Evolutionary conservation across 2,888 invertebrate genomes (phyloP), one percentile per base, ranked within the genome.

Genomic region (Clanis bilineata): DNA sequence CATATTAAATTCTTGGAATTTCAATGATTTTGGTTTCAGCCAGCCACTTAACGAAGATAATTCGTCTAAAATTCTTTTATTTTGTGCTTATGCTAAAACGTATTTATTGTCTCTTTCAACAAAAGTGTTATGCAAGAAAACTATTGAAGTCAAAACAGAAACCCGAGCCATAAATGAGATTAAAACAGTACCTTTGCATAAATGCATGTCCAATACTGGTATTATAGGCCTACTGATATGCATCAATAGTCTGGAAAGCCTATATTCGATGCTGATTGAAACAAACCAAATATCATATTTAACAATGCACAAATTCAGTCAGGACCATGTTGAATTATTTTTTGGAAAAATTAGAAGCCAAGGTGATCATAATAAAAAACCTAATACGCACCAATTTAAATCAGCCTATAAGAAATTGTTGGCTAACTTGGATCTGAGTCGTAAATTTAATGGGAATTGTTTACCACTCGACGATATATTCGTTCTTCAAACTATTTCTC

Each of bases 281-380:
- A 61, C 56, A n/a, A 22, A 39, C 15, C 28, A 39, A 36, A n/a
- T 55, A 15, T 12, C 36, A 18, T 61, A 18, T n/a, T 36, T 57
- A 36, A 36, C 41, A 22, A 25, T 21, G 10, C 57, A 61, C 10
- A 61, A 54, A 36, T 54, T 61, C 10, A 57, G 57, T n/a, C 51
- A 61, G 43, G 60, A 61, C 22, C 57, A 61, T 21, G 38, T 64
- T 15, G 63, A 64, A 25, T 18, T 64, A 18, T 62, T 64, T 39
- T 67, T 65, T 22, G 60, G 57, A 2, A 43, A 41, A 22, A 41
- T 61, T 23, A 43, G 57, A 18, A 54, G 60, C 44, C 54, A 36
- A 45, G 38, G 54, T 18, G 66, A 62, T 7, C 21, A 44, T 25
- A 62, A 65, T 44, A 65, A 62, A 59, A 62, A 63, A 21, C 59